A percentile compares a stretch with the other conserved stretches of the same genome.
Evolutionary conservation across 2,113 vertebrate species (phyloP).

Genomic region (Fukomys damarensis): DNA sequence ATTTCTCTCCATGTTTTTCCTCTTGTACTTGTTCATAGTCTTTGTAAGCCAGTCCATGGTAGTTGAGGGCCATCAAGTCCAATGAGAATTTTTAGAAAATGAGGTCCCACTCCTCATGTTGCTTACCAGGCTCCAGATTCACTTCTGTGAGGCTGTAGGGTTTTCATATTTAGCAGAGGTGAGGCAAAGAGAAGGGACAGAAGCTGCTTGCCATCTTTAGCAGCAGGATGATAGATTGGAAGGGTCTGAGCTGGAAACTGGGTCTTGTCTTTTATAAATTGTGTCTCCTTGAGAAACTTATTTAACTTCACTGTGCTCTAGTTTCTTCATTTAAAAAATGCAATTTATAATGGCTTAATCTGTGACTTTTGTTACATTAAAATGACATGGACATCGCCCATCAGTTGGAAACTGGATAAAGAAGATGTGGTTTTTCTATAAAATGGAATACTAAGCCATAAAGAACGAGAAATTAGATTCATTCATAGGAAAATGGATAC

Average conservation of each 20-base stretch:
- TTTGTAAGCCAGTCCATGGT: background rate
- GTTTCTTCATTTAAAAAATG: background rate
- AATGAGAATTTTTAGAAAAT: background rate
- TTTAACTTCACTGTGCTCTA: background rate
- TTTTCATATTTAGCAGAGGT: background rate
- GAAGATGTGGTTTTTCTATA: no score
- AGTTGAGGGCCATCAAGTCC: background rate
- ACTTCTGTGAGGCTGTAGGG: background rate
- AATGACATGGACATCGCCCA: background rate
- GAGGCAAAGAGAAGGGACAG: background rate
- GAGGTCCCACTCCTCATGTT: background rate
- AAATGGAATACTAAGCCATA: no score
- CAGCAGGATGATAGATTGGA: background rate
- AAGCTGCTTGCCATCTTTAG: background rate
- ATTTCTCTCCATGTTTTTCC: background rate
- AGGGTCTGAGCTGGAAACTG: background rate
- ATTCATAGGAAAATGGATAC: no score
- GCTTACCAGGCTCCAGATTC: background rate
- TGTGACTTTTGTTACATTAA: constrained; percentile 9
- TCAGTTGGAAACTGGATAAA: no score
- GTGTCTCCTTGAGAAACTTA: background rate
- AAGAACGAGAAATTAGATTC: no score
- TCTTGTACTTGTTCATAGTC: background rate
- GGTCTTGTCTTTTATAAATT: background rate
- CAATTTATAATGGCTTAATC: background rate